Evolutionary conservation across 35 echinoderm and acorn worm genomes (phyloP).

Genomic region (Heliocidaris tuberculata): DNA sequence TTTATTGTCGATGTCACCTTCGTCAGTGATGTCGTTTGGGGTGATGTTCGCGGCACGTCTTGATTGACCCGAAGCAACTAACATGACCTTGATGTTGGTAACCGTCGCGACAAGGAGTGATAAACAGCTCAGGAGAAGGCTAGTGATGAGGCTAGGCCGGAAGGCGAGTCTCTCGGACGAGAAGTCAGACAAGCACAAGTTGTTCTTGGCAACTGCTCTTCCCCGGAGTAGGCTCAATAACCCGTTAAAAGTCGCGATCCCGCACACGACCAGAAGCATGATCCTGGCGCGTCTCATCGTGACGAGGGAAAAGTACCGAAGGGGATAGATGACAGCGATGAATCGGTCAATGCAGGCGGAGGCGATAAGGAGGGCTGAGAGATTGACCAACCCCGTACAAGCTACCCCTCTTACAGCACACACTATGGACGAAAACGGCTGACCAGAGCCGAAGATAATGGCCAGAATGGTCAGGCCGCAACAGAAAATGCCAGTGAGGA

Average conservation of each 20-base stretch:
- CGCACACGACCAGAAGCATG: background rate
- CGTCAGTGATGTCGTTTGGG: too few relatives aligned
- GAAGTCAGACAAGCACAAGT: constrained; percentile 24
- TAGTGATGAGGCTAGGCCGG: constrained; percentile 20
- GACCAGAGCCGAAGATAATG: background rate
- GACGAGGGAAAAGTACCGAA: background rate
- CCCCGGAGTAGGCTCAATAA: constrained; percentile 4
- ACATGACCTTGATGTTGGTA: constrained; percentile 20
- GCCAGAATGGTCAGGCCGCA: background rate
- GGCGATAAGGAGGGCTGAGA: background rate
- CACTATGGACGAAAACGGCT: background rate
- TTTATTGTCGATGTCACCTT: too few relatives aligned
- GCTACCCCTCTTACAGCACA: background rate
- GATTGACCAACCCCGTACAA: background rate
- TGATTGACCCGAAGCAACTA: background rate
- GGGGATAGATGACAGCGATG: background rate
- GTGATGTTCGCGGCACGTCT: background rate
- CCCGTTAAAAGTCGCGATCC: background rate
- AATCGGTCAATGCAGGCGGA: background rate
- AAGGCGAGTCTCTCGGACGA: constrained; percentile 14
- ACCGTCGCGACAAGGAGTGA: background rate
- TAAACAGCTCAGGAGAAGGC: background rate
- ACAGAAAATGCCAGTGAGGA: constrained; percentile 30
- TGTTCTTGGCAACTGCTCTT: constrained; percentile 2
- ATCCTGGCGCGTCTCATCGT: background rate